Base-by-base conservation (phyloP, 2,888 invertebrate genomes). In the Sesamia inferens region DNA sequence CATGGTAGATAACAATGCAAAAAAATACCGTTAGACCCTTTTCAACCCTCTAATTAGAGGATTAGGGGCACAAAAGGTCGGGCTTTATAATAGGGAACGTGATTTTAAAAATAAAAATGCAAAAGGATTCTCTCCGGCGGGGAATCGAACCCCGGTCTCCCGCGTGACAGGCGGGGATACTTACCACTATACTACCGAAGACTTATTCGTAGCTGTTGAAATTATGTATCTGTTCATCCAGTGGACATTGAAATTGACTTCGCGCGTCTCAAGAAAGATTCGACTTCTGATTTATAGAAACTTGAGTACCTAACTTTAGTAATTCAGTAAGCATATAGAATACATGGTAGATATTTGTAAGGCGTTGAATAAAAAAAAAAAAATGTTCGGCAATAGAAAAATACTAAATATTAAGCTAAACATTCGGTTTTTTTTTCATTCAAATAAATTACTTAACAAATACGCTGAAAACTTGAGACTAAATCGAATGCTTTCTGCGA, bases 81-180 rank as follows among this genome's bases (percentile, higher is more conserved):
- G 6, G 2, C 5, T 54, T 42, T 10, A 19, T 2, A 19, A 0
- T 14, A 22, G 2, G 6, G 22, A 1, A 11, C 0, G 0, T 1
- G 14, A 24, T 58, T 24, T 14, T 0, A 11, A 42, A 62, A 68
- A 67, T 31, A 67, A 73, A 78, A 65, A 24, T 4, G 11, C 73
- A 79, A 85, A 82, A 81, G 76, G 65, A 44, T n/a, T 77, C 86
- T 86, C 87, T 87, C 87, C 87, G 87, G 87, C 86, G 87, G 86
- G 87, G 86, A 87, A 87, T 87, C 86, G 86, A 86, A 87, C 86
- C 86, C 87, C 87, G 87, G 86, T 86, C 96, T 96, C 96, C 96
- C 96, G 96, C 96, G 96, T 96, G 96, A 96, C 96, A 96, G 96
- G 96, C 96, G 96, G 96, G 96, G 96, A 96, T 96, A 96, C 96